Evolutionary conservation across 2,888 invertebrate genomes (phyloP).

Genomic region (Aromia moschata): DNA sequence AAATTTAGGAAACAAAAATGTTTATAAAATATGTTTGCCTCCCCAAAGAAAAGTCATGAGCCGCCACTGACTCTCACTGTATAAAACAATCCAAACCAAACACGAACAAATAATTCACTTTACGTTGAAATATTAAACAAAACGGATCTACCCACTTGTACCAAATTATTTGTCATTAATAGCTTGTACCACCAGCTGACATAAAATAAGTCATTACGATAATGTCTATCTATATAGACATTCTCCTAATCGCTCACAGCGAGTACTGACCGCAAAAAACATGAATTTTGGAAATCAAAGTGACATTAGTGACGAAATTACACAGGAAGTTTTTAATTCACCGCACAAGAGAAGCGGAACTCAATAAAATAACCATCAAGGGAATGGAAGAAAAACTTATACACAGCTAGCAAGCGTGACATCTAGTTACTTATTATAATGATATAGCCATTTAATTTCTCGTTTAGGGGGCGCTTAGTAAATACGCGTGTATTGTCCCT

Average conservation of each 20-base stretch:
- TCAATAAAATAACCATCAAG: constrained; percentile 1
- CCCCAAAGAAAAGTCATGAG: too few species aligned
- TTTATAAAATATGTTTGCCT: too few species aligned
- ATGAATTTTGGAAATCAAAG: constrained; percentile 8
- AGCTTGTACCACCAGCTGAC: background rate
- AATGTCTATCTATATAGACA: background rate
- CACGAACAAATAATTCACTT: too few species aligned
- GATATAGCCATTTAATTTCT: constrained; percentile 38
- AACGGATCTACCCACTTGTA: too few species aligned
- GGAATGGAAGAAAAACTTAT: constrained; percentile 1
- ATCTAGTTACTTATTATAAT: constrained; percentile 23
- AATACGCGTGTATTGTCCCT: constrained; percentile 28
- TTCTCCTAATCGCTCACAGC: too few species aligned
- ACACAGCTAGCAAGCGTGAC: background rate
- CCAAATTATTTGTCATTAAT: background rate
- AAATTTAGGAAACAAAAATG: too few species aligned
- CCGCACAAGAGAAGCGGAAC: background rate
- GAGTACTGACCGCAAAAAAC: background rate
- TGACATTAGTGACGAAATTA: constrained; percentile 11
- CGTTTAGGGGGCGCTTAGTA: constrained; percentile 33
- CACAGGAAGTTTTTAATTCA: constrained; percentile 5
- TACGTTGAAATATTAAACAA: too few species aligned
- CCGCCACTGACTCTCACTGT: too few species aligned
- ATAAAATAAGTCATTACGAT: background rate
- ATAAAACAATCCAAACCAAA: too few species aligned